Evolutionary conservation across 2,888 invertebrate genomes (phyloP).

Genomic region (Gisinianus flammeolus): DNA sequence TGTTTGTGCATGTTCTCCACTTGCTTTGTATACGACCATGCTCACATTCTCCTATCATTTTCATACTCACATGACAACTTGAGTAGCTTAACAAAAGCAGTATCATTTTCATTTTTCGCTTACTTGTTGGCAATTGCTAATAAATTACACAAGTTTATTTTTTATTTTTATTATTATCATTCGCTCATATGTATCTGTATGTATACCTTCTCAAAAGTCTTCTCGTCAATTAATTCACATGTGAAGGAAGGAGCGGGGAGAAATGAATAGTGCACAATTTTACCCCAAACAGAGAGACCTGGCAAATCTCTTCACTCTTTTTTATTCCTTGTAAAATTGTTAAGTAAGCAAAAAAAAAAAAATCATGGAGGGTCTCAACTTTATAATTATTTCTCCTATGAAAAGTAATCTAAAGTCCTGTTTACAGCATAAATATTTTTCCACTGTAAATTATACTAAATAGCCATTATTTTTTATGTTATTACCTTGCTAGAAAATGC

Average conservation of each 20-base stretch:
- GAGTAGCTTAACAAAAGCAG: conserved; percentile 16
- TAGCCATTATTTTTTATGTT: not conserved
- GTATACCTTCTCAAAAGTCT: not conserved
- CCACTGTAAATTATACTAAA: not conserved
- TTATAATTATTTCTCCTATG: not conserved
- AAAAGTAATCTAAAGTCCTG: not conserved
- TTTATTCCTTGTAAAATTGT: not conserved
- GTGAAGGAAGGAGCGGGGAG: not conserved
- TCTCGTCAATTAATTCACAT: not conserved
- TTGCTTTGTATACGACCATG: not conserved
- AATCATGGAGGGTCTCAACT: not conserved
- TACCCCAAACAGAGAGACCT: not conserved
- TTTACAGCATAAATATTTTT: not conserved
- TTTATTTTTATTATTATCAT: not conserved
- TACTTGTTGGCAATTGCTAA: conserved; percentile 3
- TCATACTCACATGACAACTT: conserved; percentile 10
- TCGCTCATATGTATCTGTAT: not conserved
- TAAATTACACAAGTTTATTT: conserved; percentile 1
- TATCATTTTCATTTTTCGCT: not conserved
- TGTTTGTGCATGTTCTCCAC: too few relatives aligned
- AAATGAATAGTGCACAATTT: not conserved
- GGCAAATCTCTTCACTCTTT: not conserved
- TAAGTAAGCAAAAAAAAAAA: not conserved
- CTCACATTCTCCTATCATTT: not conserved
- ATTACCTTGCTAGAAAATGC: too few relatives aligned